Evolutionary conservation across 2,888 invertebrate genomes (phyloP), one percentile per base, ranked within the genome.

Genomic region (Drosophila macrospina): DNA sequence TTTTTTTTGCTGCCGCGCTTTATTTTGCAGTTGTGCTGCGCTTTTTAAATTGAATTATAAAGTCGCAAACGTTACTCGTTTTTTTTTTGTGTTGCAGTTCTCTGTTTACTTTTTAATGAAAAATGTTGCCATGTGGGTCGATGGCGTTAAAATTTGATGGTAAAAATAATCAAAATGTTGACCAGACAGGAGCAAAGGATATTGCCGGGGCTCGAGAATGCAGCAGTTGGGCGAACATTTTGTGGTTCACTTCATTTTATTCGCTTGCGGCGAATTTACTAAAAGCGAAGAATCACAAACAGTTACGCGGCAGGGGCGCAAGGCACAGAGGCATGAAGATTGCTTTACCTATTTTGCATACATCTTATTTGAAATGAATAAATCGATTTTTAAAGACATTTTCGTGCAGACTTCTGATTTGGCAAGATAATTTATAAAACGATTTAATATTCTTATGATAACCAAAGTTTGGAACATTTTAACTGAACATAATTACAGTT

Each of bases 41-140:
- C 63, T 89, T 84, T 82, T 80, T 63, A 78, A 83, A 83, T 83
- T 85, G 85, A 89, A 89, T 83, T 87, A 83, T 87, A 87, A 83
- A 81, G 85, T 82, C 78, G 69, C 77, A 60, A 50, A 59, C 52
- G 65, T 60, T 86, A 70, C 78, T 61, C 55, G 55, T 67, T 75
- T 59, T 48, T 20, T 41, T 67, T 75, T 59, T 48, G 15, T 41
- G 6, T 64, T 80, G 71, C 64, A 61, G 24, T 15, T 42, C 44
- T 39, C n/a, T 32, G 34, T 65, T 77, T 67, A 74, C 75, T 74
- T 69, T 69, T 48, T 78, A 73, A 78, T 72, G 78, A 77, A 84
- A 74, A 76, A 74, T 67, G 62, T 66, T 60, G 39, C 64, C 66
- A 81, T 81, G 88, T 87, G 88, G 75, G 74, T 62, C 71, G 82